These are phyloP conservation scores for Catharus minimus DNA, from an alignment of 2,113 vertebrate genomes.

Conservation along the genomic window DNA sequence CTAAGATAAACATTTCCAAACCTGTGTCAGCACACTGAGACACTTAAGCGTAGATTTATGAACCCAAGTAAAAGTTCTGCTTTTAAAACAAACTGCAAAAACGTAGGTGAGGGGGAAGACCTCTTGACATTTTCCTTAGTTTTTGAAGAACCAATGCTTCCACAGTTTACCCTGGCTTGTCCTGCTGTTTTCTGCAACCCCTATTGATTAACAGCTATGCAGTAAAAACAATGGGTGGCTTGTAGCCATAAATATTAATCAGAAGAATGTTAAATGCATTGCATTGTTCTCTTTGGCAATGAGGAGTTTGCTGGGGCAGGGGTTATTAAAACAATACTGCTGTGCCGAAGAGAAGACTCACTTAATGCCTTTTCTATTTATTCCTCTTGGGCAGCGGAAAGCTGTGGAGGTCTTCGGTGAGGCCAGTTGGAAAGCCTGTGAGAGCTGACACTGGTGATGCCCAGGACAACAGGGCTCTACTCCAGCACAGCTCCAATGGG, in stretches of 20 bases:
- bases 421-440: not conserved
- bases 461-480: not conserved
- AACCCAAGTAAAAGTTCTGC: not conserved
- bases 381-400: not conserved
- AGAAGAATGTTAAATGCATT: constrained; percentile 29
- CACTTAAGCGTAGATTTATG: not conserved
- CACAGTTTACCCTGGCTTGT: not conserved
- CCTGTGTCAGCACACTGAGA: not conserved
- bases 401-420: fast-evolving
- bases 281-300: not conserved
- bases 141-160: not conserved
- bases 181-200: not conserved
- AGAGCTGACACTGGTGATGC: not conserved
- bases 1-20: constrained; percentile 26
- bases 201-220: not conserved
- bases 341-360: not conserved
- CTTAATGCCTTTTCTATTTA: not conserved
- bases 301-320: not conserved
- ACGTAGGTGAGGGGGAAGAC: not conserved
- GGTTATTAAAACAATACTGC: constrained; percentile 1
- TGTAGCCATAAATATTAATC: constrained; percentile 36
- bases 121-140: not conserved
- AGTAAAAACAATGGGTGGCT: constrained; percentile 40
- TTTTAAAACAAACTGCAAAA: not conserved
- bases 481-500: not conserved